phyloP scores from a whole-genome alignment of 2,888 invertebrate species.

The Ecdyonurus torrentis region DNA sequence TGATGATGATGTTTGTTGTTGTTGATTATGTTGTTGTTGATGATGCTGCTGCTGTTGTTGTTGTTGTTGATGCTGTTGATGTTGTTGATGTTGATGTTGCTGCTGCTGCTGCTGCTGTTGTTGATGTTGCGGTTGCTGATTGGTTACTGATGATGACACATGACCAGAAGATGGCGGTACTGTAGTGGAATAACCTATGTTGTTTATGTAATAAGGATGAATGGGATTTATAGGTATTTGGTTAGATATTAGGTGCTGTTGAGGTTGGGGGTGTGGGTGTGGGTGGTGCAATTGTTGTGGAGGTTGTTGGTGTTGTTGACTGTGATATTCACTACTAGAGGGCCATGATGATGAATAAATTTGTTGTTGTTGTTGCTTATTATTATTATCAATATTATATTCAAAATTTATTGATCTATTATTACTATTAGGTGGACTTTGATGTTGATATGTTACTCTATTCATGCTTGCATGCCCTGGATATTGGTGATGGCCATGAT shows the following conservation, averaged over 20 bases:
- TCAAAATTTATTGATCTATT: not conserved
- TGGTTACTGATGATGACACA: too few relatives aligned
- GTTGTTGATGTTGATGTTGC: too few relatives aligned
- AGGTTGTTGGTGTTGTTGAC: not conserved
- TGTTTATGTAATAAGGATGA: not conserved
- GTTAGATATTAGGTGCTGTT: too few relatives aligned
- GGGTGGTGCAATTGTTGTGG: not conserved
- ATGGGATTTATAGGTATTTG: too few relatives aligned
- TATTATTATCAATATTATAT: not conserved
- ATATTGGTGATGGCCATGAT: not conserved
- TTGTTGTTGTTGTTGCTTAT: too few relatives aligned
- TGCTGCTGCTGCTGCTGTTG: conserved; percentile 13
- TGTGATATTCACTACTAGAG: too few relatives aligned
- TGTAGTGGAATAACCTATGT: not conserved
- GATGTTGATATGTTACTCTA: not conserved
- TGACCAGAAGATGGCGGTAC: too few relatives aligned
- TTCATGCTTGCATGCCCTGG: not conserved
- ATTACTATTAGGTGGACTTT: not conserved
- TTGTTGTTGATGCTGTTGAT: conserved; percentile 23
- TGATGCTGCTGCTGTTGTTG: conserved; percentile 24
- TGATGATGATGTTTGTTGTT: not conserved
- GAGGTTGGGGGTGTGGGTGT: too few relatives aligned
- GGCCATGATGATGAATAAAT: too few relatives aligned
- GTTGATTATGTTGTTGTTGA: conserved; percentile 14
- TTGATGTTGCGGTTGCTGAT: conserved; percentile 21